These are phyloP conservation scores for Tromatobia lineatoria DNA, from an alignment of 2,888 invertebrate species.

Conservation along the genomic window DNA sequence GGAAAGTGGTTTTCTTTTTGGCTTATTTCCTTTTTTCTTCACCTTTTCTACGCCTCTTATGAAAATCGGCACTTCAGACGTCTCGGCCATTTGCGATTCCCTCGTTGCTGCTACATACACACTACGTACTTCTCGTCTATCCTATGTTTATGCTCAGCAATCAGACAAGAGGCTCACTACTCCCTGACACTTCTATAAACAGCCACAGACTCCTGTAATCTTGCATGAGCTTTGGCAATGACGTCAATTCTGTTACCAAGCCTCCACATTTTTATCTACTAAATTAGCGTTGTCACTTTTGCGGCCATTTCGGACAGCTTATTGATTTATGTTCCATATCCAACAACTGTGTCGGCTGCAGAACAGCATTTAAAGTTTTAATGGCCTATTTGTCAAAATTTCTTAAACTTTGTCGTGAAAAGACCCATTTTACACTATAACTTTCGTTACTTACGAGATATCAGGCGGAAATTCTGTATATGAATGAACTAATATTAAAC, in stretches of 20 bases:
- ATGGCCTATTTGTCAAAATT: neutral
- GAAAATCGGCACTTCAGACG: slow-evolving; percentile 53
- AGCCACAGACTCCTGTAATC: slow-evolving; percentile 37
- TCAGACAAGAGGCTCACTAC: slow-evolving; percentile 47
- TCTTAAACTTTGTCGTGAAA: too few relatives aligned
- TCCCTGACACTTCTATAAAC: slow-evolving; percentile 47
- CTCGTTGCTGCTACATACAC: slow-evolving; percentile 19
- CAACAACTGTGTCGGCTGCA: neutral
- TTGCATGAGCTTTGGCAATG: slow-evolving; percentile 32
- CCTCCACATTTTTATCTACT: neutral
- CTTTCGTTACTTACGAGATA: too few relatives aligned
- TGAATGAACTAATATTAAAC: too few relatives aligned
- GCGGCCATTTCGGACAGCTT: slow-evolving; percentile 2
- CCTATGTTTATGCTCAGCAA: slow-evolving; percentile 52
- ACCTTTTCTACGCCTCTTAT: slow-evolving; percentile 35
- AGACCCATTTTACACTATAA: too few relatives aligned
- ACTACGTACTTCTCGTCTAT: slow-evolving; percentile 26
- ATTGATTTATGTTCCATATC: neutral
- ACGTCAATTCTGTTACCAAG: slow-evolving; percentile 8
- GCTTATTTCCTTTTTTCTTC: slow-evolving; percentile 17
- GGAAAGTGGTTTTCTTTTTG: neutral
- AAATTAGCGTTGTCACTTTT: neutral
- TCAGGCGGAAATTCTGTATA: too few relatives aligned
- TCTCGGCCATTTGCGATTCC: slow-evolving; percentile 53
- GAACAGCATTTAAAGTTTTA: neutral